Evolutionary conservation across 2,113 vertebrate species (phyloP), one percentile per base, ranked within the genome.

Genomic region (Proterorhinus semilunaris): DNA sequence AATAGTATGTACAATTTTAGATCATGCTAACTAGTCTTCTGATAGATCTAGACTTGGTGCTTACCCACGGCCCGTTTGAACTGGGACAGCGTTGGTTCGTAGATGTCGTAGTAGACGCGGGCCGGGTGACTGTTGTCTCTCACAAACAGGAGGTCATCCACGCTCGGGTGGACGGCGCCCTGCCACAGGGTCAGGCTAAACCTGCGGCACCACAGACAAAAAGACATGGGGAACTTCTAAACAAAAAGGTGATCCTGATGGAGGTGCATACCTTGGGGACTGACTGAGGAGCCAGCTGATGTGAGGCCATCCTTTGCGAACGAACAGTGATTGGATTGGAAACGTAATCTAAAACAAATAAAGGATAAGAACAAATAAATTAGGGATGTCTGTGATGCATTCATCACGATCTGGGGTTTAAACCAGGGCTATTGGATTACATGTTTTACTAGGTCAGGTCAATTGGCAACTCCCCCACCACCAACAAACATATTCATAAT

Each of bases 151-250:
- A 96, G 92, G 72, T 96, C 93, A 0, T 90, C 89, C 52, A 95
- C 57, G 0, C 75, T 87, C n/a, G 93, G 92, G 59, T 93, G 91
- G 0, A 54, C 47, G 6, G 62, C 5, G 0, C 90, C 89, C 78
- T 96, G 95, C 95, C 95, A 96, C 75, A 96, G 68, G 0, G 95
- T 96, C 67, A 96, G 83, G 54, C 90, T 95, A 83, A 93, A 95
- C 82, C 95, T 96, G 75, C 3, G 52, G 11, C 59, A 10, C 21
- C 44, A 10, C 64, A 61, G 78, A 27, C 27, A 71, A 16, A 66
- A 49, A 6, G 10, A 12, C 11, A 13, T 13, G 11, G 10, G 1
- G 7, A 7, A 47, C 4, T 47, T 47, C 7, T 4, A 47, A 8
- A 47, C 10, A 47, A 8, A 47, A 4, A 57, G 9, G 6, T 11